These are phyloP conservation scores for Eolophus roseicapilla DNA, from an alignment of 2,113 vertebrate species.

Conservation along the genomic window DNA sequence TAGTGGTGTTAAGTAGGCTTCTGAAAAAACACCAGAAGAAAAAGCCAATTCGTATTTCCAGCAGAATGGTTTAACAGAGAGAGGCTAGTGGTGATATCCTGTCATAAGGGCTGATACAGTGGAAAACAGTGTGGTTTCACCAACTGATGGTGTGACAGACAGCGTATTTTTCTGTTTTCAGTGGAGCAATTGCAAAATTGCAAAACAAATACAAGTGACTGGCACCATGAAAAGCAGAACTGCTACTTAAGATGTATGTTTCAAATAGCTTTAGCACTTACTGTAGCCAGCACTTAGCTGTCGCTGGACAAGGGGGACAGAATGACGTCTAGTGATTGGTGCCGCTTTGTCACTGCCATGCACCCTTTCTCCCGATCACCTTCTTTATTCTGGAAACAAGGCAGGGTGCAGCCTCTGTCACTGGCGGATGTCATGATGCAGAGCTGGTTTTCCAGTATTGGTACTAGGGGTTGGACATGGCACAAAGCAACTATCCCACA, in stretches of 20 bases:
- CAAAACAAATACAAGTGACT: neutral
- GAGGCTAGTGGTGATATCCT: neutral
- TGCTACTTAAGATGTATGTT: neutral
- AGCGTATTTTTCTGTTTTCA: neutral
- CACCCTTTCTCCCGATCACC: neutral
- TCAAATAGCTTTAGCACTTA: neutral
- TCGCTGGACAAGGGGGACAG: neutral
- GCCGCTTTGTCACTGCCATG: neutral
- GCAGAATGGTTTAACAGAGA: neutral
- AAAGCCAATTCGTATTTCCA: slow-evolving; percentile 11
- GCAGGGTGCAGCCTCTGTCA: neutral
- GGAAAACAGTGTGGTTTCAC: neutral
- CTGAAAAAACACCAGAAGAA: neutral
- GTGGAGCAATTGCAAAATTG: neutral
- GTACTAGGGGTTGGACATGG: neutral
- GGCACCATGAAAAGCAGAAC: neutral
- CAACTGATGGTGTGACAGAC: slow-evolving; percentile 21
- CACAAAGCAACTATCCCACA: neutral
- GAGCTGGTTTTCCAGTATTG: neutral
- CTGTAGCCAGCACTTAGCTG: neutral
- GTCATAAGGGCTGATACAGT: neutral
- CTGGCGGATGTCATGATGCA: neutral
- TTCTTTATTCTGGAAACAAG: neutral
- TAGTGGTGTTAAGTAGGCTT: neutral
- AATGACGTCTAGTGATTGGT: neutral